Percentiles rank a stretch among this genome's conserved stretches.
phyloP scores from a whole-genome alignment of 2,888 invertebrate species.

The Ornithoptera priamus region DNA sequence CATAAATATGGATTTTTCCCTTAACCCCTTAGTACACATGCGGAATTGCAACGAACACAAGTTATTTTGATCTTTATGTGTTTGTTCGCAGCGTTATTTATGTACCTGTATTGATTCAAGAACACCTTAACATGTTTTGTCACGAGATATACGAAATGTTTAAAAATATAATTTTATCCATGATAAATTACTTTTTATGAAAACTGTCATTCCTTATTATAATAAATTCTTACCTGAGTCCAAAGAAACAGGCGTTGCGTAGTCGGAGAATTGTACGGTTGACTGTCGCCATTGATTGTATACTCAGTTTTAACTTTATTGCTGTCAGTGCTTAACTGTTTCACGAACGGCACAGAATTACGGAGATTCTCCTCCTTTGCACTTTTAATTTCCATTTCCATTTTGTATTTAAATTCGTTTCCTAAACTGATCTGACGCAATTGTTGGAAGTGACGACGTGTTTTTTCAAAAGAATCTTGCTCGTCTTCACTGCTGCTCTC shows the following conservation, averaged over 20 bases:
- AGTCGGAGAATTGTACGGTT: conserved; percentile 77
- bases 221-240: conserved; percentile 59
- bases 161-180: background rate
- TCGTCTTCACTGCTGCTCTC: conserved; percentile 77
- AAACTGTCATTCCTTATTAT: background rate
- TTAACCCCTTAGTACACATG: conserved; percentile 30
- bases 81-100: background rate
- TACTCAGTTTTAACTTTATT: conserved; percentile 78
- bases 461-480: conserved; percentile 77
- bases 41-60: conserved; percentile 12
- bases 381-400: conserved; percentile 83
- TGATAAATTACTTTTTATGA: background rate
- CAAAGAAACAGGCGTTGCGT: conserved; percentile 75
- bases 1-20: conserved; percentile 30
- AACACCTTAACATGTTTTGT: background rate
- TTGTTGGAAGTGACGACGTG: conserved; percentile 82
- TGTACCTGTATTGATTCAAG: background rate
- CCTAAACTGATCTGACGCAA: conserved; percentile 82
- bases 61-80: conserved; percentile 25
- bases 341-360: conserved; percentile 81
- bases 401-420: conserved; percentile 81
- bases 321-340: conserved; percentile 80
- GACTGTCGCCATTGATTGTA: conserved; percentile 63
- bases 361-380: conserved; percentile 82
- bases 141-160: background rate